These are phyloP conservation scores for Microplitis mediator DNA, from an alignment of 1,140 invertebrate genomes.

Conservation along the genomic window DNA sequence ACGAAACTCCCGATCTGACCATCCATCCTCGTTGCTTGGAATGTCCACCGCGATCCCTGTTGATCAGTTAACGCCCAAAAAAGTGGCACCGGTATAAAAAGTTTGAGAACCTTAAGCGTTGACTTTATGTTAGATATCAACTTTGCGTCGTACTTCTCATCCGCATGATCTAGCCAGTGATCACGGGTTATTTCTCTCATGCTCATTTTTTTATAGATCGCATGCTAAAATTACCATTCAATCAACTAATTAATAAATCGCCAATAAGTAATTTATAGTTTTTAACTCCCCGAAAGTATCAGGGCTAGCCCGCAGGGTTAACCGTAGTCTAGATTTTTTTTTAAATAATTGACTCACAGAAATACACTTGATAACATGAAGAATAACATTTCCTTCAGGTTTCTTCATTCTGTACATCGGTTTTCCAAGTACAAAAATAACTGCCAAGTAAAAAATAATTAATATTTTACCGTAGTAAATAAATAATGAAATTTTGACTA, in stretches of 20 bases:
- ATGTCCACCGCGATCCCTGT: conserved; percentile 92
- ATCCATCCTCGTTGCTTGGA: conserved; percentile 91
- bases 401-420: conserved; percentile 77
- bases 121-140: conserved; percentile 79
- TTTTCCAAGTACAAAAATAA: conserved; percentile 82
- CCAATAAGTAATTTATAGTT: too few species aligned
- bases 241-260: too few species aligned
- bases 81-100: conserved; percentile 84
- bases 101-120: conserved; percentile 72
- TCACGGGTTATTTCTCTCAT: conserved; percentile 61
- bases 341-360: conserved; percentile 68
- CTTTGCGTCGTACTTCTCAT: conserved; percentile 69
- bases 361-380: conserved; percentile 78
- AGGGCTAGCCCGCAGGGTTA: too few species aligned
- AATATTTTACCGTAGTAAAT: not conserved
- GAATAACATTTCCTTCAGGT: conserved; percentile 83
- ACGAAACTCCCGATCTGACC: conserved; percentile 73
- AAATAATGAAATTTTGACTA: conserved; percentile 42
- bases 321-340: not conserved
- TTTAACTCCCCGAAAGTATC: not conserved
- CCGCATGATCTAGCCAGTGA: conserved; percentile 83
- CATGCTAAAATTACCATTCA: conserved; percentile 45
- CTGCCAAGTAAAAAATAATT: conserved; percentile 62
- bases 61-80: conserved; percentile 92
- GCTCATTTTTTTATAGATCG: conserved; percentile 52